Conservation (phyloP, 2,797 vertebrate species). For the Thripadectes ignobilis region DNA sequence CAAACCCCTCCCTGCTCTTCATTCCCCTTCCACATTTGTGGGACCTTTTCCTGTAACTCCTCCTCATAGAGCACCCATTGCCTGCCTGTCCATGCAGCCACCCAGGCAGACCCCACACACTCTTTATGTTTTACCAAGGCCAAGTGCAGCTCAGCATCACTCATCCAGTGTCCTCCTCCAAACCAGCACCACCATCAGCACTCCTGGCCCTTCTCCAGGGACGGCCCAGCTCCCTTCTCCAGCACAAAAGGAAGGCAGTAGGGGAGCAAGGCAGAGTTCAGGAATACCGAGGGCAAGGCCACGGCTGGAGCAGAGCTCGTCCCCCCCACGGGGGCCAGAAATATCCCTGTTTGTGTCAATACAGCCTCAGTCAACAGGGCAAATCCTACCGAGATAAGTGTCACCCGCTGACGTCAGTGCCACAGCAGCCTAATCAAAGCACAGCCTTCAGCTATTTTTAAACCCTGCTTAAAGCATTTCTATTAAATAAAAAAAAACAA, state of each 20-base stretch:
- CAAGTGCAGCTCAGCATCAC: background rate
- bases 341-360: constrained; percentile 66
- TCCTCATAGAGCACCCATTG: background rate
- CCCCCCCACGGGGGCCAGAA: constrained; percentile 25
- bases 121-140: background rate
- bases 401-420: constrained; percentile 58
- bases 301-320: background rate
- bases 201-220: no score
- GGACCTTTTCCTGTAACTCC: background rate
- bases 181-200: background rate
- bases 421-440: constrained; percentile 63
- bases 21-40: background rate
- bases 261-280: background rate
- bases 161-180: fast-evolving
- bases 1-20: background rate
- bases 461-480: background rate
- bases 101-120: background rate
- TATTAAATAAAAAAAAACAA: background rate
- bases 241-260: background rate
- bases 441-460: constrained; percentile 68
- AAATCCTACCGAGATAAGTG: constrained; percentile 63
- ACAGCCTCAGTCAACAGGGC: constrained; percentile 63
- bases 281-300: background rate
- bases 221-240: no score
- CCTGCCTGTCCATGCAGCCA: background rate